These are phyloP conservation scores for Pyrgus malvae DNA, from an alignment of 2,888 invertebrate genomes.

Conservation along the genomic window DNA sequence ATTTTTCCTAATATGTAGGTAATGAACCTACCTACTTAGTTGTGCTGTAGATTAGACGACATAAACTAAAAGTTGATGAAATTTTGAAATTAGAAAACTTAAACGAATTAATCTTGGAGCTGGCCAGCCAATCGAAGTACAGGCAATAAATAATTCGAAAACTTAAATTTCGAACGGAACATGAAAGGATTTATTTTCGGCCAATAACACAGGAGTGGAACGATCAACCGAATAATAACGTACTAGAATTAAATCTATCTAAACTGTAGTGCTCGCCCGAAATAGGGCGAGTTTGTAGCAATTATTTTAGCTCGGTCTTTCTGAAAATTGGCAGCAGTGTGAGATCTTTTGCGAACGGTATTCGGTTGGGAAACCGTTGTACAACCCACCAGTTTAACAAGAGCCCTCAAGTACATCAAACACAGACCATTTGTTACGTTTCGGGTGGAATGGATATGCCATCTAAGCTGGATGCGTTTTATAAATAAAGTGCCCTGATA, in stretches of 20 bases:
- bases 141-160: constrained; percentile 27
- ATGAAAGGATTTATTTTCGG: constrained; percentile 35
- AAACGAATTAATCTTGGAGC: constrained; percentile 15
- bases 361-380: constrained; percentile 80
- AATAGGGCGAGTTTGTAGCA: constrained; percentile 79
- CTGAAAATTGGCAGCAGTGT: constrained; percentile 81
- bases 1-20: too few relatives aligned
- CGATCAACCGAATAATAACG: constrained; percentile 60
- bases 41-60: too few relatives aligned
- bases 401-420: constrained; percentile 54
- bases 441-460: constrained; percentile 54
- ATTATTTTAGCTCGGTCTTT: constrained; percentile 82
- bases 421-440: constrained; percentile 33
- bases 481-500: constrained; percentile 77
- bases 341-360: constrained; percentile 76
- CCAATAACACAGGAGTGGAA: constrained; percentile 46
- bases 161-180: constrained; percentile 37
- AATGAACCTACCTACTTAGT: too few relatives aligned
- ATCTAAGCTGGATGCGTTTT: constrained; percentile 59
- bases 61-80: background rate
- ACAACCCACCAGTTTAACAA: constrained; percentile 50
- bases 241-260: constrained; percentile 74
- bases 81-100: constrained; percentile 30
- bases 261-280: constrained; percentile 69
- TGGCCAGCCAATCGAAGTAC: constrained; percentile 18